Evolutionary conservation across 2,113 vertebrate species (phyloP).

Genomic region (Cacatua alba): DNA sequence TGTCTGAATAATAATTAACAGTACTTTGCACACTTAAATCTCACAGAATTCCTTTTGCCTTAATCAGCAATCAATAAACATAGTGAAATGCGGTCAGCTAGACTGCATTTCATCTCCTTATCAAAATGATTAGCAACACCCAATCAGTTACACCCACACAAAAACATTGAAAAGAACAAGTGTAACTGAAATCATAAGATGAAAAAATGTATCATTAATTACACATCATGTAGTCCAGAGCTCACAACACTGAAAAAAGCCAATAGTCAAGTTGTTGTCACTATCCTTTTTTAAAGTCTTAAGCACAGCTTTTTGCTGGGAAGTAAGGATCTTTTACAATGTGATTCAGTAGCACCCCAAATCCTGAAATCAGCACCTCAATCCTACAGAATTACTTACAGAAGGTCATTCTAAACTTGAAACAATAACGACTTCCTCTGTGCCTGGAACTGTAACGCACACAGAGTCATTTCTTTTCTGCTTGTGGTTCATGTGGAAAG

Average conservation of each 20-base stretch:
- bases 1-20: not conserved
- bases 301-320: not conserved
- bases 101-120: not conserved
- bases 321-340: not conserved
- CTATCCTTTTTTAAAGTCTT: not conserved
- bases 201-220: not conserved
- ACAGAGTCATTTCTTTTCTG: not conserved
- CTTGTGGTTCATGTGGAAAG: not conserved
- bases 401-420: not conserved
- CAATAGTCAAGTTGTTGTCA: not conserved
- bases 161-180: not conserved
- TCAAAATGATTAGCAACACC: not conserved
- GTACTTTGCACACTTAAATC: not conserved
- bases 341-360: not conserved
- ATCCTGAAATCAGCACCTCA: not conserved
- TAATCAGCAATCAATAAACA: not conserved
- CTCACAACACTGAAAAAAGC: not conserved
- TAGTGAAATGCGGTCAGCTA: not conserved
- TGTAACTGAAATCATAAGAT: not conserved
- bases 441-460: not conserved
- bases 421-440: not conserved
- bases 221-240: not conserved
- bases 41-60: not conserved
- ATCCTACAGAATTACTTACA: not conserved
- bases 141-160: not conserved